Conservation (phyloP, 2,888 invertebrate genomes). For the Drosophila paranaensis region DNA sequence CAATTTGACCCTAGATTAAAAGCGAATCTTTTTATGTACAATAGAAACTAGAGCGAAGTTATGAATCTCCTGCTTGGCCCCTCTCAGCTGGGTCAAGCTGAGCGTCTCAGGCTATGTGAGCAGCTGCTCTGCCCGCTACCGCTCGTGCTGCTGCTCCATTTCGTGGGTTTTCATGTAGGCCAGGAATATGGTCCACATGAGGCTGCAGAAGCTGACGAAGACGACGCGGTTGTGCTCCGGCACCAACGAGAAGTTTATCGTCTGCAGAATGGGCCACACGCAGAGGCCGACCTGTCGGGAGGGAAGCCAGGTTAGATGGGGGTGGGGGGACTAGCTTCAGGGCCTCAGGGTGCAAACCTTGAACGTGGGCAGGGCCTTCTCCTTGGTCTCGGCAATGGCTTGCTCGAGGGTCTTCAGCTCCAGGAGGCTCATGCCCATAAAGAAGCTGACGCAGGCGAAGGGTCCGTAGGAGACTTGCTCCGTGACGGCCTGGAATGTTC, state of each 20-base stretch:
- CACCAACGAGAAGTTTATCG: conserved; percentile 90
- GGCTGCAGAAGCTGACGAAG: conserved; percentile 89
- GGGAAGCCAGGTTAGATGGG: background rate
- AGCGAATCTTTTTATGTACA: conserved; percentile 17
- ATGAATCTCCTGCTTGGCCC: background rate
- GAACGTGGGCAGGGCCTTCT: conserved; percentile 90
- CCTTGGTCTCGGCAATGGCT: conserved; percentile 88
- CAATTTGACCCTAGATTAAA: conserved; percentile 29
- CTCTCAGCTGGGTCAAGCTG: background rate
- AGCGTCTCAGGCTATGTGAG: background rate
- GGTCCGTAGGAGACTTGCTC: conserved; percentile 92
- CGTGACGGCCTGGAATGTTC: conserved; percentile 86
- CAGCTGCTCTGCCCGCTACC: background rate
- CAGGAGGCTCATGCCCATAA: conserved; percentile 90
- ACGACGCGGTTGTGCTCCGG: conserved; percentile 90
- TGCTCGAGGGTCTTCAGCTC: conserved; percentile 88
- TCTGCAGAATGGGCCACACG: conserved; percentile 91
- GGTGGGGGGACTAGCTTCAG: background rate
- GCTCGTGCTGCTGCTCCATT: conserved; percentile 37
- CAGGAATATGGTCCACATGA: conserved; percentile 91
- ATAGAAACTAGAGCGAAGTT: conserved; percentile 4
- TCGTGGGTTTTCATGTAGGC: conserved; percentile 89
- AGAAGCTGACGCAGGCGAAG: conserved; percentile 90
- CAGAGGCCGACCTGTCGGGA: conserved; percentile 85
- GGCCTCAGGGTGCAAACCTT: conserved; percentile 67